These are phyloP conservation scores for Smutsia temminckii DNA, from an alignment of 2,797 vertebrate species.

Conservation along the genomic window DNA sequence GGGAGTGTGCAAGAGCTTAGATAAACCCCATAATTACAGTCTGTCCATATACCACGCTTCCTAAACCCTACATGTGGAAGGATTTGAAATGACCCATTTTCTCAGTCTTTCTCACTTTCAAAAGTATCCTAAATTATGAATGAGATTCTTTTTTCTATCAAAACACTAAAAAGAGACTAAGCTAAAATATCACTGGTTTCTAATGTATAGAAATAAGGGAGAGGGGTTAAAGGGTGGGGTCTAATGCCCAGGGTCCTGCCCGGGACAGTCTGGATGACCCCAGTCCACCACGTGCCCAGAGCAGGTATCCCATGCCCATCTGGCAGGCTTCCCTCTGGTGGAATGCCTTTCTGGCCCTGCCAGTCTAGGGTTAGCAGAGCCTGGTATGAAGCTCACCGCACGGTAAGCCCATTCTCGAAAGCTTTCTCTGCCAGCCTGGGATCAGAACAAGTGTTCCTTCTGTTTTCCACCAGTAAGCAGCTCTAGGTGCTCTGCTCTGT, in stretches of 20 bases:
- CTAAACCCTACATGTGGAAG: constrained; percentile 18
- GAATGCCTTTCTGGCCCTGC: not conserved
- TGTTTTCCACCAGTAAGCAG: not conserved
- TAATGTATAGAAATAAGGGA: not conserved
- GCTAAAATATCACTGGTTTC: constrained; percentile 23
- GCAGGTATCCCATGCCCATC: not conserved
- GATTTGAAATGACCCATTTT: constrained; percentile 51
- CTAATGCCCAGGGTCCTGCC: not conserved
- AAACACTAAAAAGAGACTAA: not conserved
- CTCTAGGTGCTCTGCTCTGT: not conserved
- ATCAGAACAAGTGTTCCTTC: not conserved
- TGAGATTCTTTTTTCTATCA: constrained; percentile 15
- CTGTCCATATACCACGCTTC: not conserved
- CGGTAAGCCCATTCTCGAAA: not conserved
- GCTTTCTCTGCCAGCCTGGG: not conserved
- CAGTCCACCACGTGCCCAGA: not conserved
- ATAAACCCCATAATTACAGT: not conserved
- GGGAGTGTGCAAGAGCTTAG: not conserved
- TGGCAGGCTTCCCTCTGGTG: not conserved
- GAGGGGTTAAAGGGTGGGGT: not conserved
- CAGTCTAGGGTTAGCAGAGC: not conserved
- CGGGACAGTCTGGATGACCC: not conserved
- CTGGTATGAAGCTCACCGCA: not conserved
- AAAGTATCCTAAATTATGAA: constrained; percentile 64
- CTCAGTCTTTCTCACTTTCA: not conserved